phyloP scores from a whole-genome alignment of 2,888 invertebrate genomes.

The Camponotus fellah region DNA sequence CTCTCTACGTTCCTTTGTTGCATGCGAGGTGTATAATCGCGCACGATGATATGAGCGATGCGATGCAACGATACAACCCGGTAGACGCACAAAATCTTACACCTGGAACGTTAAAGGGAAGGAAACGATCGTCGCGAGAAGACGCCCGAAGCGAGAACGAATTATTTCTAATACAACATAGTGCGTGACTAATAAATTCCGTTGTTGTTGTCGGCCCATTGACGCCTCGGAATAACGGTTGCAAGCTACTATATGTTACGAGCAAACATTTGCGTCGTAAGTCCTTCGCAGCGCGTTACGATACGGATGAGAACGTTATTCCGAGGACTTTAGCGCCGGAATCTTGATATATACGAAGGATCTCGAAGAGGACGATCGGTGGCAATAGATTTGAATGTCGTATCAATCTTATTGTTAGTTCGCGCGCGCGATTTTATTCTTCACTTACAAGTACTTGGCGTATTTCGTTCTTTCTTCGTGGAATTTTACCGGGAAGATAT shows the following conservation, averaged over 20 bases:
- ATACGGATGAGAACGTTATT: neutral
- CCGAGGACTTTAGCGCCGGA: neutral
- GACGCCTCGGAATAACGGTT: neutral
- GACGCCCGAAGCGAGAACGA: neutral
- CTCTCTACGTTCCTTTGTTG: constrained; percentile 34
- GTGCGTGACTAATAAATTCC: constrained; percentile 21
- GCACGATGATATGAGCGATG: constrained; percentile 11
- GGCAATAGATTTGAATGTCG: neutral
- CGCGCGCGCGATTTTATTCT: neutral
- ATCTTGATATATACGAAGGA: neutral
- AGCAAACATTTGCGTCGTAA: neutral
- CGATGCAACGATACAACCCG: neutral
- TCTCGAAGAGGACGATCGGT: neutral
- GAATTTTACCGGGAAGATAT: neutral
- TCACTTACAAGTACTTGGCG: neutral
- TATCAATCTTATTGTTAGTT: neutral
- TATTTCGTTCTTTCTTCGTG: neutral
- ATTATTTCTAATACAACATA: constrained; percentile 2
- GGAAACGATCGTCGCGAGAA: constrained; percentile 3
- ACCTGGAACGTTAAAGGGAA: neutral
- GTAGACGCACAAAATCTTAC: constrained; percentile 15
- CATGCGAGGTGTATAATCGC: constrained; percentile 28
- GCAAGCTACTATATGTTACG: neutral
- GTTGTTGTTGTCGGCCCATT: neutral
- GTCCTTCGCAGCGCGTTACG: neutral